Evolutionary conservation across 2,797 vertebrate species (phyloP).

Genomic region (Semaprochilodus insignis): DNA sequence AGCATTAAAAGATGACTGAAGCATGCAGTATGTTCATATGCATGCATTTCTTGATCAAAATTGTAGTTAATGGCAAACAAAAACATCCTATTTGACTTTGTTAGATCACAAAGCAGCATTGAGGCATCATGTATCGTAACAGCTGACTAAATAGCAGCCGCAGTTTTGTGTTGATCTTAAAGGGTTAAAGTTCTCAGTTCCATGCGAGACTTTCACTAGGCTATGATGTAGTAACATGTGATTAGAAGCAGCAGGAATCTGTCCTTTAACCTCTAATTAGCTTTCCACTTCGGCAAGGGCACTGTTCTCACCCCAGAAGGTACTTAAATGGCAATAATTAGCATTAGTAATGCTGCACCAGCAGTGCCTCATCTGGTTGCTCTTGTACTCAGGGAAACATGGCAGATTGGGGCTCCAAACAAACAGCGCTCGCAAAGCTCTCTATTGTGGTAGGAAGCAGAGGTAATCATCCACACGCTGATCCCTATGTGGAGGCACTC

Average conservation of each 20-base stretch:
- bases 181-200: background rate
- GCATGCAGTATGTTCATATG: too few relatives aligned
- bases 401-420: slow-evolving; percentile 28
- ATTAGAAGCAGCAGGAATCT: slow-evolving; percentile 38
- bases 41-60: too few relatives aligned
- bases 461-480: slow-evolving; percentile 48
- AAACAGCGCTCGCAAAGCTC: slow-evolving; percentile 37
- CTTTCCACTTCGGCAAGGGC: slow-evolving; percentile 32
- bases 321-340: slow-evolving; percentile 51
- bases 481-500: slow-evolving; percentile 40
- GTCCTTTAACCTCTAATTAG: slow-evolving; percentile 42
- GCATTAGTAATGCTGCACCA: slow-evolving; percentile 27
- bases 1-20: too few relatives aligned
- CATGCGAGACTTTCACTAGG: slow-evolving; percentile 2
- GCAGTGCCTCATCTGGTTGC: slow-evolving; percentile 39
- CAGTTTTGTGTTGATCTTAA: background rate
- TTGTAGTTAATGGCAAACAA: too few relatives aligned
- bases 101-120: too few relatives aligned
- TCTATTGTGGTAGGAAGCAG: slow-evolving; percentile 40
- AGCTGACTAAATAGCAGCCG: too few relatives aligned
- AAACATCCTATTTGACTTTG: too few relatives aligned
- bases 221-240: slow-evolving; percentile 14
- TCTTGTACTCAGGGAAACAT: slow-evolving; percentile 34
- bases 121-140: too few relatives aligned
- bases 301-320: slow-evolving; percentile 38